Base-by-base conservation (phyloP, 2,113 vertebrate species). In the Eulacestoma nigropectus region DNA sequence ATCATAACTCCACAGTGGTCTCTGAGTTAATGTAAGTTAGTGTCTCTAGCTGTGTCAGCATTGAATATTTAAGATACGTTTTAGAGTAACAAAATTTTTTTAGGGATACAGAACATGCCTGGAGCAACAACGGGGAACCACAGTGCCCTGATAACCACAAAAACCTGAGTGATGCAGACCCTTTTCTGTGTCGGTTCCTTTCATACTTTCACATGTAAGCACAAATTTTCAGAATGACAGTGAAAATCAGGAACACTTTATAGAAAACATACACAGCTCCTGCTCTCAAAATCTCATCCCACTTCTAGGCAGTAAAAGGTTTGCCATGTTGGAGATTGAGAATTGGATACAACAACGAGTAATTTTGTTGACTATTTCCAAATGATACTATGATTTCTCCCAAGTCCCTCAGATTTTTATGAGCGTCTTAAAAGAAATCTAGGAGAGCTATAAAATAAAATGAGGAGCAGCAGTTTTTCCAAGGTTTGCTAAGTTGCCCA, bases 51-150 rank as follows among this genome's bases (percentile, higher is more conserved):
- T 70, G 33, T 35, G 32, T 56, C 7, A 2, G 41, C 3, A 2
- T 1, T 84, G 42, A 72, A 59, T 70, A 88, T 55, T 81, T 74
- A 63, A 74, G 21, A n/a, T 30, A 81, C 1, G 5, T 14, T 74
- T 74, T n/a, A 84, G 47, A 93, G 41, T 25, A 80, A 55, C 9
- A 47, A 10, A 3, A 23, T 13, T 65, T 79, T 60, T 22, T 73
- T n/a, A 63, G 49, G 23, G 13, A 72, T 49, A 59, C 3, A 91
- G 56, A 78, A 49, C 30, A 42, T 14, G 33, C 8, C 33, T 63
- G 26, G 42, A 89, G 32, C 32, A 89, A 70, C 0, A 2, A 47
- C 4, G 25, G 22, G 20, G 37, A 82, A 64, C 6, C 0, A 0
- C 3, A 6, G 37, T 14, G 18, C 7, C 19, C 41, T 26, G 15